Base-by-base conservation (phyloP, 2,797 vertebrate genomes). In the Allobates femoralis region DNA sequence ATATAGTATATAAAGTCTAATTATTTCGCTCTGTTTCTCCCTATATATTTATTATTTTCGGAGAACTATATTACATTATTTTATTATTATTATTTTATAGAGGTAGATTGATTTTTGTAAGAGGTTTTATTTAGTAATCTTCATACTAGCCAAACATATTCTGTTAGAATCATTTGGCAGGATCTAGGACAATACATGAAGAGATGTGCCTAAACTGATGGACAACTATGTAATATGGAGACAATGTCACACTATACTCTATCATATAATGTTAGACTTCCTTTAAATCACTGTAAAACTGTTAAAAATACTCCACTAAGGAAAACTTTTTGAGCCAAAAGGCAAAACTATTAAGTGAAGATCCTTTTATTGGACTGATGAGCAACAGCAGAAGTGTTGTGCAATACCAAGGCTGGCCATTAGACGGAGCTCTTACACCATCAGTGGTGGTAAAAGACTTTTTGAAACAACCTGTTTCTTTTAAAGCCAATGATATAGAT, bases 361-460 rank as follows among this genome's bases (percentile, higher is more conserved):
- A 90, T 92, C 88, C 89, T 93, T 94, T 89, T 91, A 90, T 90
- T 91, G 90, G 51, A 53, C 51, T 77, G 21, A n/a, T 79, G 11
- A 69, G 23, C 62, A 56, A 11, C 1, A 28, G 12, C 16, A 66
- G 21, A 78, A 64, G 15, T n/a, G 55, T 2, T 18, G 23, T 73
- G 53, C 26, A 67, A 37, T 79, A 18, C 74, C 30, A 1, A 86
- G 69, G 84, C 14, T n/a, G 1, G 79, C 91, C 94, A 92, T 91
- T 92, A 94, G 94, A 92, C 92, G 94, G 93, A 93, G 94, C 92
- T 91, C 85, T 90, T 89, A 90, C 86, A 90, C 93, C 92, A 85
- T 90, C 89, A 55, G 75, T 78, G 32, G 26, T 41, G n/a, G n/a
- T 79, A 64, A n/a, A 79, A 79, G 60, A 77, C 32, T 77, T 82